Percentiles rank a stretch among this genome's conserved stretches.
Conservation (phyloP, 2,888 invertebrate genomes). For the Archips xylosteana region DNA sequence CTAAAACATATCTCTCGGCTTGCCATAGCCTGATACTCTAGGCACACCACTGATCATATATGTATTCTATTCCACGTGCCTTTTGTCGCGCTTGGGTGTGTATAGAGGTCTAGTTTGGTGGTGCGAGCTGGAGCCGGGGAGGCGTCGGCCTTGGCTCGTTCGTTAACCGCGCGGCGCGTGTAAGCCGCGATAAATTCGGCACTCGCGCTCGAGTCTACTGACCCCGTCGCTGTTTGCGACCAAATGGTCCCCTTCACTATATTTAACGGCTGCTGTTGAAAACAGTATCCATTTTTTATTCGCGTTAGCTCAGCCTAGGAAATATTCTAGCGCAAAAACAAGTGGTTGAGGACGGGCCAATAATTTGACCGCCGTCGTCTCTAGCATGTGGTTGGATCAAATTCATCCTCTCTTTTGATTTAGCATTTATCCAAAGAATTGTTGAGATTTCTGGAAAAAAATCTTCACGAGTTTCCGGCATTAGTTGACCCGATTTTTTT, state of each 20-base stretch:
- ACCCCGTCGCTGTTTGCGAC: constrained; percentile 82
- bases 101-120: constrained; percentile 41
- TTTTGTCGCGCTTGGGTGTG: constrained; percentile 39
- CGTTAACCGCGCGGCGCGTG: constrained; percentile 80
- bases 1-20: too few relatives aligned
- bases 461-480: background rate
- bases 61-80: background rate
- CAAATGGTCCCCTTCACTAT: constrained; percentile 83
- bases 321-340: constrained; percentile 28
- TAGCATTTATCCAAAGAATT: background rate
- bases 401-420: background rate
- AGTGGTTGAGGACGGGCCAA: constrained; percentile 16
- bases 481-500: background rate
- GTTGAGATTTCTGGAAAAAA: background rate
- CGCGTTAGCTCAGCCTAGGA: constrained; percentile 34
- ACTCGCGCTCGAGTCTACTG: constrained; percentile 81
- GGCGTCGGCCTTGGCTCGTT: constrained; percentile 78
- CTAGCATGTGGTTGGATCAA: background rate
- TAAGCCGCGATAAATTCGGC: constrained; percentile 83
- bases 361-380: constrained; percentile 1
- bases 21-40: too few relatives aligned
- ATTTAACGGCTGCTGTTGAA: constrained; percentile 63
- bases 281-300: constrained; percentile 43
- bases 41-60: too few relatives aligned
- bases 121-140: constrained; percentile 49